These are phyloP conservation scores for Drosophila ficusphila DNA, from an alignment of 1,140 invertebrate species.

Conservation along the genomic window DNA sequence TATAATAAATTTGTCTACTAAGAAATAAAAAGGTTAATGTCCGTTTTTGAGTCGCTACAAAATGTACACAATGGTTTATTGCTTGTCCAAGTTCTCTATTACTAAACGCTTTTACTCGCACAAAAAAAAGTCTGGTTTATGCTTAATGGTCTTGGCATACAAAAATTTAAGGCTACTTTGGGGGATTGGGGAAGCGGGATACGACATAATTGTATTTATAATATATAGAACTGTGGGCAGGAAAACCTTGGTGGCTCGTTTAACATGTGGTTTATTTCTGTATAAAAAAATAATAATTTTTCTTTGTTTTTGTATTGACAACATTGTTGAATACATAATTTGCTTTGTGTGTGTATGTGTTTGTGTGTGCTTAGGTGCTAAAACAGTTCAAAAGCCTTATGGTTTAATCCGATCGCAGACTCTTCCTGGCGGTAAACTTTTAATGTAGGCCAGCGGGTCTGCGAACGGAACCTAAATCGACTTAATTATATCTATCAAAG, in stretches of 20 bases:
- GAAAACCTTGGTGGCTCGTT: neutral
- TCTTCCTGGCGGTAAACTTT: neutral
- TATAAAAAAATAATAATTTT: neutral
- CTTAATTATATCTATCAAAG: slow-evolving; percentile 1
- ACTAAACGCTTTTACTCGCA: neutral
- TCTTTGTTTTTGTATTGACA: neutral
- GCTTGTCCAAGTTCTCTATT: neutral
- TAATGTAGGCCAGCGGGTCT: neutral
- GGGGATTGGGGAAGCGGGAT: neutral
- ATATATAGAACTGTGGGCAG: too few relatives aligned
- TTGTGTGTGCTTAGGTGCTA: neutral
- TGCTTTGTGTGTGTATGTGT: neutral
- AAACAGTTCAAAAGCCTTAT: neutral
- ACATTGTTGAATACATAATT: slow-evolving; percentile 1
- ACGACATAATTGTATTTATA: too few relatives aligned
- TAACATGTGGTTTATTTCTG: neutral
- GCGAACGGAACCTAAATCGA: slow-evolving; percentile 6
- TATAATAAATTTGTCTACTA: neutral
- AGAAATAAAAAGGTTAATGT: slow-evolving; percentile 11
- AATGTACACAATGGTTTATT: slow-evolving; percentile 12
- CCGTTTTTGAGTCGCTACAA: slow-evolving; percentile 3
- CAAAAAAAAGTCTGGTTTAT: neutral
- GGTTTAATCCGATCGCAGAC: neutral
- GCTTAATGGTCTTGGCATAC: neutral
- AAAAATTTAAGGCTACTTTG: slow-evolving; percentile 1